These are phyloP conservation scores for Embiotoca jacksoni DNA, from an alignment of 2,113 vertebrate genomes.

Conservation along the genomic window DNA sequence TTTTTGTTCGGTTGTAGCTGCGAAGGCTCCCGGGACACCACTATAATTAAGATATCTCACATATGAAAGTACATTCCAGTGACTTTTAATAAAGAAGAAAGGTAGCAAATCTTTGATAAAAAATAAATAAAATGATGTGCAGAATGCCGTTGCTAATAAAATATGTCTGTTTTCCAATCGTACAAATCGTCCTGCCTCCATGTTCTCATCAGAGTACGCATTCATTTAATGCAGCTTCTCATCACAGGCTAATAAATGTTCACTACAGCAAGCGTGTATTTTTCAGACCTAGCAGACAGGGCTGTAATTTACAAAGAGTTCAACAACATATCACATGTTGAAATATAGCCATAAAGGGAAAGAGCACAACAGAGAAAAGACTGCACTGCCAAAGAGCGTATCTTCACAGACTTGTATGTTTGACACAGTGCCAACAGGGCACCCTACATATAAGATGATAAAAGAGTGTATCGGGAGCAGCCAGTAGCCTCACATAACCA, in stretches of 20 bases:
- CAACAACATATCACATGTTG: slow-evolving; percentile 42
- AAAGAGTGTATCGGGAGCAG: slow-evolving; percentile 43
- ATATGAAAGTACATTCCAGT: neutral
- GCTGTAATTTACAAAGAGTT: slow-evolving; percentile 30
- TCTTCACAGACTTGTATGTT: slow-evolving; percentile 23
- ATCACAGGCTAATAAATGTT: slow-evolving; percentile 19
- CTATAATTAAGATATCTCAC: slow-evolving; percentile 42
- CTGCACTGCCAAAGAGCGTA: neutral
- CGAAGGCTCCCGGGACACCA: neutral
- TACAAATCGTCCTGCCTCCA: neutral
- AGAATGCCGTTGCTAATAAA: slow-evolving; percentile 1
- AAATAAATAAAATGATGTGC: neutral
- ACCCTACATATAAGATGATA: slow-evolving; percentile 47
- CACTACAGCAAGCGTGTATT: slow-evolving; percentile 30
- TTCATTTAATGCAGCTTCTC: slow-evolving; percentile 18
- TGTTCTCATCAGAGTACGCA: neutral
- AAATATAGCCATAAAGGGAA: neutral
- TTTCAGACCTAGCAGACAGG: slow-evolving; percentile 22
- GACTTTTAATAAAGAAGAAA: slow-evolving; percentile 4
- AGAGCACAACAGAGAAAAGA: neutral
- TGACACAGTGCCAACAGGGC: slow-evolving; percentile 13
- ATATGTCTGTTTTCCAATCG: slow-evolving; percentile 9
- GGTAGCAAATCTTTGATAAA: neutral
- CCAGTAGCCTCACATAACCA: slow-evolving; percentile 45
- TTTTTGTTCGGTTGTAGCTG: slow-evolving; percentile 18